Evolutionary conservation across 2,113 vertebrate genomes (phyloP).

Genomic region (Phalacrocorax pelagicus): DNA sequence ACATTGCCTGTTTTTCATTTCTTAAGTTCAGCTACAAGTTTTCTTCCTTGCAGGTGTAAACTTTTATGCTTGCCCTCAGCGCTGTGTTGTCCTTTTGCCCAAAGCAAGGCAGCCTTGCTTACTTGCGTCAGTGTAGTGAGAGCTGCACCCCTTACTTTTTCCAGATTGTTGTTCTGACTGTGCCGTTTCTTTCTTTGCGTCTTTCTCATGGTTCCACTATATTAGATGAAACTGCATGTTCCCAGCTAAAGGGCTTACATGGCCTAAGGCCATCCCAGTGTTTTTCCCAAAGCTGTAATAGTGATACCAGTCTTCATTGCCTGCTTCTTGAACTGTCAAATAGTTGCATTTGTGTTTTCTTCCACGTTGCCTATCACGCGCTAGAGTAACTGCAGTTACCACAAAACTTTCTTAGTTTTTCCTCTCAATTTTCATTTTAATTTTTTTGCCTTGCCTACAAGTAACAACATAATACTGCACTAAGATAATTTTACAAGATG

Average conservation of each 20-base stretch:
- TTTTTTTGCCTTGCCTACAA: not conserved
- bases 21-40: not conserved
- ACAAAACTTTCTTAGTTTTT: not conserved
- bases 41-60: not conserved
- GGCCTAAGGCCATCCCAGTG: not conserved
- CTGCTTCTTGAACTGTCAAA: not conserved
- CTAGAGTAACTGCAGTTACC: not conserved
- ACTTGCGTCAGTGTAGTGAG: not conserved
- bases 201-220: not conserved
- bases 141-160: not conserved
- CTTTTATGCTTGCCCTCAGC: not conserved
- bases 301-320: not conserved
- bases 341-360: not conserved
- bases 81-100: not conserved
- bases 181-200: not conserved
- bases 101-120: not conserved
- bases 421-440: not conserved
- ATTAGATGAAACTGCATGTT: not conserved
- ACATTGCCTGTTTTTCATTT: not conserved
- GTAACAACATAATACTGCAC: not conserved
- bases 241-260: not conserved
- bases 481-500: not conserved
- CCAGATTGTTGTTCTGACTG: not conserved
- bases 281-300: not conserved
- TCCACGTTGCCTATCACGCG: not conserved